Conservation (phyloP, 2,797 vertebrate genomes). For the Gallinago nigripennis region DNA sequence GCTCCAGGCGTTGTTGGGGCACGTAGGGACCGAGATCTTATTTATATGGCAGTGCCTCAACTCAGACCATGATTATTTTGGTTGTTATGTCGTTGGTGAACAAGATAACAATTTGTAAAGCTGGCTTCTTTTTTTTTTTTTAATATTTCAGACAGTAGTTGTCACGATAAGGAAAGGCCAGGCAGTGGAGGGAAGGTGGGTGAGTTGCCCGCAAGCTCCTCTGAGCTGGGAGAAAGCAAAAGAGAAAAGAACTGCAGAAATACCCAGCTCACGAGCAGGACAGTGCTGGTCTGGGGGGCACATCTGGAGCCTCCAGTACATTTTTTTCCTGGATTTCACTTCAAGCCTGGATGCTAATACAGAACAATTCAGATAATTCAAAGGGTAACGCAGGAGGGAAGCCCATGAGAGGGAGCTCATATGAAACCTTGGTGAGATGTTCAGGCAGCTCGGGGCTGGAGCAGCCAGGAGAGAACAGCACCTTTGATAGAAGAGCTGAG, state of each 20-base stretch:
- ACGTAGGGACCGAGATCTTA: not conserved
- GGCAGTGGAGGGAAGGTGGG: not conserved
- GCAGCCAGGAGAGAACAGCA: not conserved
- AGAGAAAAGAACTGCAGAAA: not conserved
- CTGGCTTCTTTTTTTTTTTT: not conserved
- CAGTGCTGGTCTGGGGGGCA: not conserved
- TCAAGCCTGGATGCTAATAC: not conserved
- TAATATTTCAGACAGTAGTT: not conserved
- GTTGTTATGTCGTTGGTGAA: not conserved
- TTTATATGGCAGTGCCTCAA: not conserved
- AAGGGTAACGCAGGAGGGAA: not conserved
- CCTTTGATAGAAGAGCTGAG: fast-evolving
- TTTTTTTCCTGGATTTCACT: not conserved
- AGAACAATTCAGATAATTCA: not conserved
- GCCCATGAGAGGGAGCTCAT: not conserved
- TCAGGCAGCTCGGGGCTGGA: not conserved
- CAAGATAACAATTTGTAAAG: fast-evolving
- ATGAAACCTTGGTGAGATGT: not conserved
- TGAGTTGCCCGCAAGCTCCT: not conserved
- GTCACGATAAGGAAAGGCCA: not conserved
- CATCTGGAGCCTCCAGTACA: fast-evolving
- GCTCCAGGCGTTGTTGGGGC: not conserved
- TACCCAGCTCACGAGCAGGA: not conserved
- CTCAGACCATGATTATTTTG: not conserved
- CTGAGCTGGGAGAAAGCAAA: not conserved